Conservation (phyloP, 2,113 vertebrate species). For the Onychostoma macrolepis region DNA sequence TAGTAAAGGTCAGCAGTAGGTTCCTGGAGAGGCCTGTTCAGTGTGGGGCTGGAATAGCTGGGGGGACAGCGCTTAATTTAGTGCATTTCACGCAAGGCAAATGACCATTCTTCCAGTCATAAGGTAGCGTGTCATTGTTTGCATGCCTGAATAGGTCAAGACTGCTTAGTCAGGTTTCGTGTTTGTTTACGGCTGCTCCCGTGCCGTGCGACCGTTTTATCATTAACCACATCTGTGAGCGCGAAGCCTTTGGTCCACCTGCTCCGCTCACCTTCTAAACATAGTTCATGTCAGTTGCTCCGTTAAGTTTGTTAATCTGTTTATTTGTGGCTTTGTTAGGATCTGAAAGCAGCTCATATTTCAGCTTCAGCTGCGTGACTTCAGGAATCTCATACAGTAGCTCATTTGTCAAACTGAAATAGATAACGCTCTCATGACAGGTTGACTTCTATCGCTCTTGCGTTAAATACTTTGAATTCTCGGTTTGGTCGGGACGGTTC, state of each 20-base stretch:
- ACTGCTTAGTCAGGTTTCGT: constrained; percentile 6
- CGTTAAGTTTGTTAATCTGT: neutral
- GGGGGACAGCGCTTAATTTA: constrained; percentile 50
- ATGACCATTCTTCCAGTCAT: constrained; percentile 6
- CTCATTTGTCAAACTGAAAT: constrained; percentile 50
- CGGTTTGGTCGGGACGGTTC: constrained; percentile 20
- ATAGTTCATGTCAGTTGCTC: constrained; percentile 11
- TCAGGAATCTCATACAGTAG: constrained; percentile 7
- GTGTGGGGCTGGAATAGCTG: constrained; percentile 28
- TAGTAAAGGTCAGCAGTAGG: constrained; percentile 31
- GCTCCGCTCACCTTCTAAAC: constrained; percentile 27
- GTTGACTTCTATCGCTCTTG: constrained; percentile 43
- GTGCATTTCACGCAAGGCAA: constrained; percentile 34
- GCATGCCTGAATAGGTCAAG: constrained; percentile 25
- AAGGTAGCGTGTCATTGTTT: constrained; percentile 10
- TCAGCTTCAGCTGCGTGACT: constrained; percentile 24
- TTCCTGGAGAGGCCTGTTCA: constrained; percentile 18
- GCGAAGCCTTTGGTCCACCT: constrained; percentile 24
- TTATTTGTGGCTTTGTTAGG: neutral
- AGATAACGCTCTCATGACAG: constrained; percentile 47
- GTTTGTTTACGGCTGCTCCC: neutral
- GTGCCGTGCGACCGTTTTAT: neutral
- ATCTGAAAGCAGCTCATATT: constrained; percentile 10
- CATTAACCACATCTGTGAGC: neutral
- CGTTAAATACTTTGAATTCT: constrained; percentile 50